Evolutionary conservation across 2,888 invertebrate genomes (phyloP), one percentile per base, ranked within the genome.

Genomic region (Diploptera punctata): DNA sequence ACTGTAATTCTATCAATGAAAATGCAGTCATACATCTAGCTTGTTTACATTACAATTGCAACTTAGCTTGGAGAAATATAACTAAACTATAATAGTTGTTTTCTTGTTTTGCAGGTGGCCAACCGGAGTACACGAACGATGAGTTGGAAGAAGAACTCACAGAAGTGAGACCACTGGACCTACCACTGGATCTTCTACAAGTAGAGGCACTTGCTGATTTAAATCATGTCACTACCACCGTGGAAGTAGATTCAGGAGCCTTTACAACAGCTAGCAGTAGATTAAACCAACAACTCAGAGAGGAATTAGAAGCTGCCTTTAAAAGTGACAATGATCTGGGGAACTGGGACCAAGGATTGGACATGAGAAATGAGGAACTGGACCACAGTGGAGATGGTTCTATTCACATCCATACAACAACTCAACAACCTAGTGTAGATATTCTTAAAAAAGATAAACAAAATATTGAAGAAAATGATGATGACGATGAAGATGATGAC

Each of bases 401-500:
- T 2, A 65, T 24, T 16, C 29, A n/a, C n/a, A n/a, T n/a, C n/a
- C n/a, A n/a, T n/a, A 65, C 65, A 10, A 10, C n/a, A 44, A 26
- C 9, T 31, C 38, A 3, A 10, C 16, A 18, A 61, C 29, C 10
- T 18, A 7, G 61, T 54, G 21, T 10, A 10, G 65, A n/a, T 29
- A 26, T 26, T 18, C 26, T 44, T 0, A 44, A 65, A 18, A 19
- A 44, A 1, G 65, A 44, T 3, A 21, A 29, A 0, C 60, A 65
- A 10, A 43, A 43, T 29, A 9, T 24, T 21, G 68, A 33, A 1
- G 69, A 67, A 1, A 69, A 68, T 4, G 72, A 61, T 0, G 62
- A 65, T n/a, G 73, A 71, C 3, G 73, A 73, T 1, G 54, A 70
- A 38, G 70, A 67, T 19, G 65, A 70, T 31, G 73, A 73, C 1